Conservation (phyloP, 2,888 invertebrate genomes). For the Nemotelus pantherinus region DNA sequence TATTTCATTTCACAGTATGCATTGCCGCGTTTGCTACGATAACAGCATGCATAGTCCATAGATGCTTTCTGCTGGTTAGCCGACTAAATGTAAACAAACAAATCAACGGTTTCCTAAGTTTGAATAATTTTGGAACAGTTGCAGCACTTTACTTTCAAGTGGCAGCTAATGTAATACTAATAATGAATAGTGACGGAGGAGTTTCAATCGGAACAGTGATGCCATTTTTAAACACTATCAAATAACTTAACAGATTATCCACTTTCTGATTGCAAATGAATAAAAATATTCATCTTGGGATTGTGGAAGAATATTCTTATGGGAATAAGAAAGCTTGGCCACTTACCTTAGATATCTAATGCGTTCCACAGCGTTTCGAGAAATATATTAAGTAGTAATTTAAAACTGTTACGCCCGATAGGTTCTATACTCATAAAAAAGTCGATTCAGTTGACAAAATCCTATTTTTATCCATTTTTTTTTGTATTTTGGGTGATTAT, state of each 20-base stretch:
- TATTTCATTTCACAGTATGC: background rate
- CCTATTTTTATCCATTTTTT: background rate
- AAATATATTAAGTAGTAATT: too few relatives aligned
- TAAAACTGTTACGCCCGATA: too few relatives aligned
- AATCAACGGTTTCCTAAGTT: constrained; percentile 4
- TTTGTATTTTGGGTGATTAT: background rate
- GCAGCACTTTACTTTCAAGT: constrained; percentile 23
- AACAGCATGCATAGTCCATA: background rate
- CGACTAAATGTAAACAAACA: constrained; percentile 33
- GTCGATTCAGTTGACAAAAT: background rate
- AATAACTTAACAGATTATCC: too few relatives aligned
- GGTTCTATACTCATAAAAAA: too few relatives aligned
- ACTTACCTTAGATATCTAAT: too few relatives aligned
- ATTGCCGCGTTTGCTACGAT: background rate
- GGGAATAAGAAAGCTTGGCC: too few relatives aligned
- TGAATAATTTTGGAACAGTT: constrained; percentile 18
- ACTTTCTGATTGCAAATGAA: too few relatives aligned
- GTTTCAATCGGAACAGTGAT: background rate
- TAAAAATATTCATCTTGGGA: too few relatives aligned
- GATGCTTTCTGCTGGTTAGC: too few relatives aligned
- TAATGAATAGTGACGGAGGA: background rate
- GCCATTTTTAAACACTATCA: too few relatives aligned
- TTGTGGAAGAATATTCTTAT: too few relatives aligned
- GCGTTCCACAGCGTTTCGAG: too few relatives aligned
- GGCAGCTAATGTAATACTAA: constrained; percentile 15